These are phyloP conservation scores for Sylvietta virens DNA, from an alignment of 2,113 vertebrate genomes.

Conservation along the genomic window DNA sequence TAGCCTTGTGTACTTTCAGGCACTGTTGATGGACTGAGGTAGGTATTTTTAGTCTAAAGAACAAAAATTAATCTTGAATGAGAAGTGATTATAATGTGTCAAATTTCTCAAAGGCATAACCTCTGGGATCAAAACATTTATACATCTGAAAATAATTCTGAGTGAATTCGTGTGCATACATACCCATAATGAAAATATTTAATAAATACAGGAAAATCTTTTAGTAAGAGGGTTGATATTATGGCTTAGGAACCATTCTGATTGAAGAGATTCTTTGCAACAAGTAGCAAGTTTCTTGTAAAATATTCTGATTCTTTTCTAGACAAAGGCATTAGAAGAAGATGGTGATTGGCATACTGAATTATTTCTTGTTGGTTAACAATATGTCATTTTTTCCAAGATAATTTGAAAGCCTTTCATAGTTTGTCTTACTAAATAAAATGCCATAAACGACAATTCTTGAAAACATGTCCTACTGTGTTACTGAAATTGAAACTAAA, in stretches of 20 bases:
- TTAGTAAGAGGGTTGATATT: background rate
- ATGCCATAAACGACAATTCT: background rate
- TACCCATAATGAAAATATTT: background rate
- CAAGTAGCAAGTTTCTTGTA: background rate
- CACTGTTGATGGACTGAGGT: background rate
- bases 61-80: background rate
- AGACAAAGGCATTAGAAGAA: background rate
- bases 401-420: background rate
- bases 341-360: background rate
- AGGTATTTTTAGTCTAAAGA: background rate
- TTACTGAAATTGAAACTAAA: background rate
- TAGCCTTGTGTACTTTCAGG: background rate
- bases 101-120: background rate
- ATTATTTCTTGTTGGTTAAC: background rate
- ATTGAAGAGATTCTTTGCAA: background rate
- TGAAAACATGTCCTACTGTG: accelerated
- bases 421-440: background rate
- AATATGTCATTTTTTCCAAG: background rate
- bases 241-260: background rate
- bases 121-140: background rate
- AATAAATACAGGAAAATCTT: background rate
- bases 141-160: background rate
- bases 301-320: background rate
- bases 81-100: background rate
- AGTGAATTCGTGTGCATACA: background rate